Base-by-base conservation (phyloP, 2,888 invertebrate species). In the Pterostichus niger region DNA sequence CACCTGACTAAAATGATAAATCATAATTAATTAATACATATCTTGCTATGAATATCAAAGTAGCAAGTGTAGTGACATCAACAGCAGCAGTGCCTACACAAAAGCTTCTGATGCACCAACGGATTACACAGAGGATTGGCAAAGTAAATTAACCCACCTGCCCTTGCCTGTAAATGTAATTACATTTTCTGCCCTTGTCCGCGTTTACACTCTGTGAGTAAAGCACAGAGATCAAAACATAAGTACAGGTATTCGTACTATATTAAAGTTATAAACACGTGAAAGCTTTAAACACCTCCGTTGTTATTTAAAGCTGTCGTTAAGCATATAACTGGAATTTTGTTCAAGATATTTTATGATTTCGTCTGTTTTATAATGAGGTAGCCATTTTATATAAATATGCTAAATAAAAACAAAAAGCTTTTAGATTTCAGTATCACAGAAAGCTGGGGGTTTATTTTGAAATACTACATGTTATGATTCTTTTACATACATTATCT, bases 81-180 rank as follows among this genome's bases (percentile, higher is more conserved):
- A 17, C 56, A 40, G 40, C 46, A 71, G 9, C 17, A 44, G 13
- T 10, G 40, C n/a, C 10, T 13, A 15, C 75, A 52, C 52, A 49
- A 52, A 80, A 80, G 61, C 68, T 52, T 49, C 52, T 49, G 68
- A 64, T 80, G 80, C 64, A 80, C 46, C 61, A 68, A 44, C 64
- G 33, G 80, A 64, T 80, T 64, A 80, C 68, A 56, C 77, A 52
- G 35, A 17, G 80, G 68, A 80, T 80, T 68, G 68, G 68, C 64
- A 46, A 68, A 35, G 64, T 78, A 80, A 80, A 80, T 68, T 80
- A 64, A 80, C 33, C 61, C 64, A 80, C 68, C 68, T 80, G 64
- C 79, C 61, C 68, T 44, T 44, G 68, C 44, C 68, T 61, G 31
- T 31, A 68, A 80, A 80, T 80, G 64, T 68, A 80, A 80, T 80